Evolutionary conservation across 1,140 invertebrate species (phyloP).

Genomic region (Wiebesia pumilae): DNA sequence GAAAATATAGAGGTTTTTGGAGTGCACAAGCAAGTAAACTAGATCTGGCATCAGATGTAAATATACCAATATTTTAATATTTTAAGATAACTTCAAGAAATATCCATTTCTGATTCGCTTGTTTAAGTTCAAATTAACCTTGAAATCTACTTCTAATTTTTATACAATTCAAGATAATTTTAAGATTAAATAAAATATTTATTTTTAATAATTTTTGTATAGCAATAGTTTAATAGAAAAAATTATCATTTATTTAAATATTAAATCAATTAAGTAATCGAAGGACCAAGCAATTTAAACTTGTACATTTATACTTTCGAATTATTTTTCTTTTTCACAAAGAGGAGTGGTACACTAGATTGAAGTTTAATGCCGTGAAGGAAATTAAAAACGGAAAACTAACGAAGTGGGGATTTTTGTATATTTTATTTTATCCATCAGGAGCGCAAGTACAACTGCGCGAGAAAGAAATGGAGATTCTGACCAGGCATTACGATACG

Average conservation of each 20-base stretch:
- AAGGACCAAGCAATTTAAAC: background rate
- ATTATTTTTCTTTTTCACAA: slow-evolving; percentile 2
- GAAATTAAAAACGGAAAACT: slow-evolving; percentile 52
- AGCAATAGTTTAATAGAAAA: too few species aligned
- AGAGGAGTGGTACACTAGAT: slow-evolving; percentile 29
- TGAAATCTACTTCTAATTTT: slow-evolving; percentile 24
- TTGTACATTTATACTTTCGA: background rate
- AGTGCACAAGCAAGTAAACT: background rate
- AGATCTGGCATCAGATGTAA: background rate
- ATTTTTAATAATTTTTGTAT: background rate
- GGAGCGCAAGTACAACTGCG: slow-evolving; percentile 45
- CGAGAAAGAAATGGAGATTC: slow-evolving; percentile 50
- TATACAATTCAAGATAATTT: background rate
- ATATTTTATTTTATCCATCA: slow-evolving; percentile 34
- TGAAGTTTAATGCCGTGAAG: slow-evolving; percentile 33
- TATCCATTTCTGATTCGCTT: slow-evolving; percentile 12
- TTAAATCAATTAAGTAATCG: background rate
- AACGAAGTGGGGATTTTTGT: slow-evolving; percentile 7
- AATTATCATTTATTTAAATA: background rate
- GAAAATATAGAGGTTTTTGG: background rate
- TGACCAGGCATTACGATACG: slow-evolving; percentile 47
- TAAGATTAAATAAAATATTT: background rate
- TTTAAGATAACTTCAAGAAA: background rate
- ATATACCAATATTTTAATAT: background rate
- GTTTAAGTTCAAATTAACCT: slow-evolving; percentile 22